Evolutionary conservation across 2,113 vertebrate species (phyloP).

Genomic region (Lagopus leucura): DNA sequence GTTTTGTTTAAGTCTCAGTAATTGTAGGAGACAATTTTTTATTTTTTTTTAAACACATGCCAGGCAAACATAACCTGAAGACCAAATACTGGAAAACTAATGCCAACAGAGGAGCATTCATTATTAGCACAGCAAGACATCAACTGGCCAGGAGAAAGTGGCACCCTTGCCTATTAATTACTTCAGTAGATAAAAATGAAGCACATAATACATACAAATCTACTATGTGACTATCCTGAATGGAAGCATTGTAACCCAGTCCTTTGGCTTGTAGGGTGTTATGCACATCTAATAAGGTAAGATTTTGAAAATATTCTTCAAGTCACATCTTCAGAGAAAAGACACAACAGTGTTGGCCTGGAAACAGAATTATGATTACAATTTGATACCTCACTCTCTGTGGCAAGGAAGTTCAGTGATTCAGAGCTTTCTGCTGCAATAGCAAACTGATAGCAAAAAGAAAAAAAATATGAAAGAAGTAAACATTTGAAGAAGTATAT

Average conservation of each 20-base stretch:
- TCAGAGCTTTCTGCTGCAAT: neutral
- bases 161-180: neutral
- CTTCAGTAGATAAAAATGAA: neutral
- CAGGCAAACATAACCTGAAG: neutral
- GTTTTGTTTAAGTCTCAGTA: neutral
- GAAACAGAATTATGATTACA: neutral
- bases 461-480: neutral
- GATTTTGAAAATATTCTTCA: neutral
- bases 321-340: neutral
- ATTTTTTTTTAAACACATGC: neutral
- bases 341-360: neutral
- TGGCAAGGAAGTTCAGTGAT: neutral
- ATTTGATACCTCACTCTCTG: neutral
- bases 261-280: neutral
- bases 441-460: neutral
- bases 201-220: neutral
- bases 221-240: neutral
- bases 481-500: neutral
- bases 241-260: neutral
- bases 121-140: neutral
- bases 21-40: neutral
- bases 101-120: neutral
- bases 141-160: accelerated
- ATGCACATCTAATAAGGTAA: neutral
- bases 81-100: neutral